Evolutionary conservation across 1,140 invertebrate species (phyloP).

Genomic region (Eueides isabella): DNA sequence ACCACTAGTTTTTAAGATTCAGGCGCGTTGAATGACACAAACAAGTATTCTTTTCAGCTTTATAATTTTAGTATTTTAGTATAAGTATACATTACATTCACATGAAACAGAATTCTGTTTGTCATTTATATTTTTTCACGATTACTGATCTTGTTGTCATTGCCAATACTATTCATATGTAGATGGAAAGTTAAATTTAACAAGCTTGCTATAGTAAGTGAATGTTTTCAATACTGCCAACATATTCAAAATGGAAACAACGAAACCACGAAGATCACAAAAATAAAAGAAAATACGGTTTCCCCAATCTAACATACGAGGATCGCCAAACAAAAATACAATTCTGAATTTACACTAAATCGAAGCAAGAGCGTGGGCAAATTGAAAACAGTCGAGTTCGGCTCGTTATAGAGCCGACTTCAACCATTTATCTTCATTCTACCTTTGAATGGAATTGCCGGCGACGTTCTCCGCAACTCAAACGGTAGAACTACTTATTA

Average conservation of each 20-base stretch:
- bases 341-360: conserved; percentile 70
- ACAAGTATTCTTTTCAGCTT: too few species aligned
- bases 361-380: conserved; percentile 64
- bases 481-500: conserved; percentile 76
- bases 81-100: too few species aligned
- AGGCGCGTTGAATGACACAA: too few species aligned
- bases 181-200: not conserved
- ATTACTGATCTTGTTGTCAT: too few species aligned
- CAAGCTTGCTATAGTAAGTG: not conserved
- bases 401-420: conserved; percentile 73
- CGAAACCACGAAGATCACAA: conserved; percentile 8
- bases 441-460: conserved; percentile 77
- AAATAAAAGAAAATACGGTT: conserved; percentile 23
- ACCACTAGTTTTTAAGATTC: too few species aligned
- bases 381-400: conserved; percentile 77
- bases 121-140: too few species aligned
- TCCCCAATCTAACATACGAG: conserved; percentile 21
- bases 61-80: too few species aligned
- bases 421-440: conserved; percentile 78
- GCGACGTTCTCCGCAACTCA: conserved; percentile 76
- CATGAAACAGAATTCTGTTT: too few species aligned
- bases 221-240: not conserved
- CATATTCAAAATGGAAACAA: conserved; percentile 2
- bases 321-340: conserved; percentile 52
- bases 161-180: not conserved